Evolutionary conservation across 2,888 invertebrate species (phyloP).

Genomic region (Drosophila gaucha): DNA sequence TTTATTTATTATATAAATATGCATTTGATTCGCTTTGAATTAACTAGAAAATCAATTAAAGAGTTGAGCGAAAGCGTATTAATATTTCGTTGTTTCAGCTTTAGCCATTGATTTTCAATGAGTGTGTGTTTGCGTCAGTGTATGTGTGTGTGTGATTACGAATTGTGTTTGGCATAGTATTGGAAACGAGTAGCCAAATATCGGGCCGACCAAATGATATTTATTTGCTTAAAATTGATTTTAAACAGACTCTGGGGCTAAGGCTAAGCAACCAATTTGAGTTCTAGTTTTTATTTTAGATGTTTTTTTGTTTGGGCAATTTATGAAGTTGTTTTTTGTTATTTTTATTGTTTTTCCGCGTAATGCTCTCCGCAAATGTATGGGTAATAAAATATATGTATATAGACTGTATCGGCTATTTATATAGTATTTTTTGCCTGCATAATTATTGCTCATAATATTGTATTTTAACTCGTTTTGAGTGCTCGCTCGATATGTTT

Average conservation of each 20-base stretch:
- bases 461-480: background rate
- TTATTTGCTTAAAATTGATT: conserved; percentile 58
- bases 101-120: background rate
- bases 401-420: conserved; percentile 8
- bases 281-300: conserved; percentile 8
- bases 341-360: conserved; percentile 2
- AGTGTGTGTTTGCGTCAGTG: background rate
- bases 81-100: conserved; percentile 5
- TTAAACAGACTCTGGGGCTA: conserved; percentile 42
- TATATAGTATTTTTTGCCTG: conserved; percentile 3
- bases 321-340: conserved; percentile 63
- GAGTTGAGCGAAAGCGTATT: conserved; percentile 16
- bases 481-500: too few species aligned
- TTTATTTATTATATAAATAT: too few species aligned
- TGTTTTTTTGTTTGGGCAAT: conserved; percentile 20
- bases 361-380: background rate
- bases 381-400: conserved; percentile 9
- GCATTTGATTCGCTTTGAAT: too few species aligned
- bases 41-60: background rate
- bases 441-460: conserved; percentile 51
- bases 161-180: conserved; percentile 49
- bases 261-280: conserved; percentile 17
- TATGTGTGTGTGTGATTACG: background rate
- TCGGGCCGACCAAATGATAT: conserved; percentile 41
- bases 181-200: conserved; percentile 35